Conservation (phyloP, 2,113 vertebrate genomes). For the Propithecus coquereli region DNA sequence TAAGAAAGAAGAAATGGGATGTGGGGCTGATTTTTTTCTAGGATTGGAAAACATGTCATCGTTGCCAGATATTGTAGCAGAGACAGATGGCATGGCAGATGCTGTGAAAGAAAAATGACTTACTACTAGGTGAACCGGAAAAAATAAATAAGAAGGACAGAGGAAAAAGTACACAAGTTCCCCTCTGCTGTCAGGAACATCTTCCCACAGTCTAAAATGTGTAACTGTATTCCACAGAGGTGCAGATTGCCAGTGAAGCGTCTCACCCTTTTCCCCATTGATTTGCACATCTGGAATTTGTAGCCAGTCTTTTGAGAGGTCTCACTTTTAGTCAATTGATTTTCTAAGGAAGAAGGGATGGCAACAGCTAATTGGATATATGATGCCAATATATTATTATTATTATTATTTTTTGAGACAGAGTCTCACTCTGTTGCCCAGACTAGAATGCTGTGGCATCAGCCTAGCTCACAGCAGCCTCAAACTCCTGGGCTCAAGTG, state of each 20-base stretch:
- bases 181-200: constrained; percentile 37
- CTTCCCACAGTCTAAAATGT: background rate
- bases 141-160: constrained; percentile 53
- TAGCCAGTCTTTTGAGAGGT: background rate
- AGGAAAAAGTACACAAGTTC: constrained; percentile 3
- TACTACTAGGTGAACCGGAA: constrained; percentile 74
- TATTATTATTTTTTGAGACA: too few species aligned
- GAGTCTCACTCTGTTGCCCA: too few species aligned
- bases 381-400: background rate
- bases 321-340: background rate
- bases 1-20: background rate
- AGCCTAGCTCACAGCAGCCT: too few species aligned
- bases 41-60: background rate
- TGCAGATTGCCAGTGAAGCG: background rate
- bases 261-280: background rate
- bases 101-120: constrained; percentile 73
- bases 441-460: too few species aligned
- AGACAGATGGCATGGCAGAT: constrained; percentile 80
- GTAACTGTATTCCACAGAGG: background rate
- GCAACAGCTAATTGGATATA: background rate
- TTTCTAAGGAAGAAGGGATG: background rate
- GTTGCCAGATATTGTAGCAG: constrained; percentile 60
- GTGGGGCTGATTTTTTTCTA: constrained; percentile 24
- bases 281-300: background rate
- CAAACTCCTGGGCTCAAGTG: too few species aligned